Evolutionary conservation across 2,888 invertebrate species (phyloP).

Genomic region (Portevinia maculata): DNA sequence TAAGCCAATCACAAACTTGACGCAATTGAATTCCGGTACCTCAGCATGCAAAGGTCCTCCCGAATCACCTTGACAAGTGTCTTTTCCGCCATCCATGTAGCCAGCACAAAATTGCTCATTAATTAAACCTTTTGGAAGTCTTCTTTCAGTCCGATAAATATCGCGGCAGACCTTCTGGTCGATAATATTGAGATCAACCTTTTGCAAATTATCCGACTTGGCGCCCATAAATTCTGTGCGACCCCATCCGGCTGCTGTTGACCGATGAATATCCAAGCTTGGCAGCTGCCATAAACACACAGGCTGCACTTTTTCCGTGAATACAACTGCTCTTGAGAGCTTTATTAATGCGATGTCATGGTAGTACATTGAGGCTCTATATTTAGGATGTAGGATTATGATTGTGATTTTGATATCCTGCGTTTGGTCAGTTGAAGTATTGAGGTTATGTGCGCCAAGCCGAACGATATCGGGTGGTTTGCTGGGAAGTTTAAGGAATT

Average conservation of each 20-base stretch:
- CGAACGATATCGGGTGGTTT: conserved; percentile 84
- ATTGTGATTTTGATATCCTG: conserved; percentile 82
- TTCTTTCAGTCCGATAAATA: conserved; percentile 79
- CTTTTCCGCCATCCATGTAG: conserved; percentile 80
- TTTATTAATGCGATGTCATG: conserved; percentile 86
- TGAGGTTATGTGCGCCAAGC: conserved; percentile 84
- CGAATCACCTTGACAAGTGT: conserved; percentile 82
- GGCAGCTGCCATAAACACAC: conserved; percentile 82
- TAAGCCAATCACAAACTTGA: conserved; percentile 81
- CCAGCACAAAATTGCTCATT: conserved; percentile 83
- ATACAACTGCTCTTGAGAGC: conserved; percentile 78
- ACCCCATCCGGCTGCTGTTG: conserved; percentile 82
- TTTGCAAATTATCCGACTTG: conserved; percentile 81
- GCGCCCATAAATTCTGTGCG: conserved; percentile 79
- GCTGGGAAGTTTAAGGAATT: conserved; percentile 78
- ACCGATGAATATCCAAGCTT: conserved; percentile 76
- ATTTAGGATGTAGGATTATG: conserved; percentile 84
- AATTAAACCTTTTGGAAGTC: conserved; percentile 80
- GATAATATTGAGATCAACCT: conserved; percentile 81
- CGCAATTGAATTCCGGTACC: conserved; percentile 80
- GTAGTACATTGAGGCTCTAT: conserved; percentile 84
- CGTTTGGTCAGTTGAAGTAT: conserved; percentile 80
- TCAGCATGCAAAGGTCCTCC: conserved; percentile 81
- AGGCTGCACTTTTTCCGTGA: conserved; percentile 79
- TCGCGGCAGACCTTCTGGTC: conserved; percentile 78